Evolutionary conservation across 2,888 invertebrate species (phyloP), one percentile per base, ranked within the genome.

Genomic region (Thyatira batis): DNA sequence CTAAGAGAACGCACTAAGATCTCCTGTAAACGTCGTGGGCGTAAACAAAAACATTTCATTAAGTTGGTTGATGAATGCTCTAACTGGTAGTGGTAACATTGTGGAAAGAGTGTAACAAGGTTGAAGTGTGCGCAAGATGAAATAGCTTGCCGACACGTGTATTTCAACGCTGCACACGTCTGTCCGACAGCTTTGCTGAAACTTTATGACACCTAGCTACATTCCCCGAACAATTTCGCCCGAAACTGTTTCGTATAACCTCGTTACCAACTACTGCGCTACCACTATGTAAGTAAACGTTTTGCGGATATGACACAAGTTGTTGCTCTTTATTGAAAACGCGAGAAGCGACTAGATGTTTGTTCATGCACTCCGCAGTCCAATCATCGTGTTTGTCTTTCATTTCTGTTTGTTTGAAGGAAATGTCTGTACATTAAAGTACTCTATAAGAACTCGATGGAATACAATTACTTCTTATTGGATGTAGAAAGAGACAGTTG

Each of bases 151-250:
- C 78, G 76, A 82, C 82, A 81, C 78, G 71, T 82, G 85, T 84
- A 84, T 81, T 83, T 75, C 76, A 72, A 80, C 78, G 71, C 77
- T 73, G 78, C 81, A 80, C 84, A 83, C 82, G 82, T 82, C 81
- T 79, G 85, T 78, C 81, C 80, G 73, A 80, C 81, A 80, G 83
- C 75, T 78, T 76, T 76, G 73, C 78, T 74, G 75, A 82, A 89
- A 89, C 83, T 89, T 90, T 89, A 90, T 87, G 88, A 87, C 85
- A 87, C 81, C 83, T 78, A 77, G 82, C 82, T 75, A 79, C 84
- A 83, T 85, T 85, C 82, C 81, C 80, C 63, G 74, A 83, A 82
- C 88, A 87, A 87, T 89, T 84, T 86, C 80, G 73, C 70, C 78
- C 67, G 82, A 84, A 87, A 87, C 82, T 82, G 86, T 84, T 84